Evolutionary conservation across 1,140 invertebrate species (phyloP).

Genomic region (Drosophila burlai): DNA sequence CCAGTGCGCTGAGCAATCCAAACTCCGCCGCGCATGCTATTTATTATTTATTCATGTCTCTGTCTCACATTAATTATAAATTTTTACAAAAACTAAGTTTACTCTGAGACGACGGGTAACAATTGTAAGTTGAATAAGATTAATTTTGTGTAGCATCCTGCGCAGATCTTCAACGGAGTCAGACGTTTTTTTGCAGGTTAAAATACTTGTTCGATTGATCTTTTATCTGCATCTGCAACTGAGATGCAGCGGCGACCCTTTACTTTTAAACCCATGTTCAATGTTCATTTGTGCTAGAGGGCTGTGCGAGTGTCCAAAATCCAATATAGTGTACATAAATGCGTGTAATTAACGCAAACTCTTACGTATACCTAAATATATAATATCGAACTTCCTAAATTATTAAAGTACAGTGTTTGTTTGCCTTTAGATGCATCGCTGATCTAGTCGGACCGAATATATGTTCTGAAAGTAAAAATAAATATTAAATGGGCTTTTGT

Average conservation of each 20-base stretch:
- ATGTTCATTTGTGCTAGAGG: conserved; percentile 63
- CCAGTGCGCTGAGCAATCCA: conserved; percentile 13
- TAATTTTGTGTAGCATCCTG: conserved; percentile 7
- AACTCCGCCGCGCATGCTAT: conserved; percentile 28
- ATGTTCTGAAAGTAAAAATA: not conserved
- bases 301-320: conserved; percentile 74
- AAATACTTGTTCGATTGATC: conserved; percentile 3
- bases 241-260: not conserved
- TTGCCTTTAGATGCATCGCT: conserved; percentile 36
- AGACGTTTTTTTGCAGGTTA: conserved; percentile 13
- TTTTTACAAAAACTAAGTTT: conserved; percentile 30
- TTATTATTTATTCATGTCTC: conserved; percentile 63
- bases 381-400: conserved; percentile 23
- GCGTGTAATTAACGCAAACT: conserved; percentile 15
- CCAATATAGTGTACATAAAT: conserved; percentile 30
- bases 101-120: not conserved
- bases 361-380: conserved; percentile 6
- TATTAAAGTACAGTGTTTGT: conserved; percentile 7
- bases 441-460: not conserved
- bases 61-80: conserved; percentile 44
- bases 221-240: not conserved
- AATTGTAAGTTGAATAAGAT: conserved; percentile 44
- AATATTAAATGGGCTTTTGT: too few relatives aligned
- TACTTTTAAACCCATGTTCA: conserved; percentile 30
- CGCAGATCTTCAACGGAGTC: not conserved